A percentile compares a stretch with the other conserved stretches of the same genome.
Conservation (phyloP, 2,113 vertebrate species). For the Phrynosoma blainvillii region DNA sequence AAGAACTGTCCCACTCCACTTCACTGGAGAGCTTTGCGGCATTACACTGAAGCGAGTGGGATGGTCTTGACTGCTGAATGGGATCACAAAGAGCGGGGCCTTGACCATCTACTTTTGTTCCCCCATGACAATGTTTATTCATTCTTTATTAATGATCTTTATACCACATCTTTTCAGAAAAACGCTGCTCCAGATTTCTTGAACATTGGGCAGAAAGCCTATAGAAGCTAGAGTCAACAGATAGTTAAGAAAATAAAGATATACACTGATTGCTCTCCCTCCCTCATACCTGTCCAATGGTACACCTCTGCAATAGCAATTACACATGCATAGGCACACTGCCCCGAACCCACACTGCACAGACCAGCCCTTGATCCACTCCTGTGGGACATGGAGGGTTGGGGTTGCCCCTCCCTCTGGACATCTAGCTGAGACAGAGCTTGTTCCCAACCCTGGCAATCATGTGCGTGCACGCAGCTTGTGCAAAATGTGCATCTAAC, state of each 20-base stretch:
- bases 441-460: background rate
- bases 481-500: conserved; percentile 27
- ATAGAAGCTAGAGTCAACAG: background rate
- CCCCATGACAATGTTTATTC: background rate
- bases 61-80: background rate
- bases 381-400: background rate
- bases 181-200: no score
- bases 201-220: background rate
- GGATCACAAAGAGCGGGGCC: background rate
- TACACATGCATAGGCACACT: background rate
- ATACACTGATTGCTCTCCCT: background rate
- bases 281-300: background rate
- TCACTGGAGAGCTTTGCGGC: background rate
- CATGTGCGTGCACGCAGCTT: background rate
- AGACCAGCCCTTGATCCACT: background rate
- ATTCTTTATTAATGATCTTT: background rate
- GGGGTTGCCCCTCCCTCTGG: background rate
- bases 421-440: background rate
- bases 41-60: background rate
- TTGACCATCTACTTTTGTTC: background rate
- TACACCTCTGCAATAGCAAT: no score
- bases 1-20: background rate
- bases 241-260: background rate
- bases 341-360: background rate
- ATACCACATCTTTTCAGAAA: background rate